Evolutionary conservation across 1,140 invertebrate genomes (phyloP).

Genomic region (Zaprionus tsacasi): DNA sequence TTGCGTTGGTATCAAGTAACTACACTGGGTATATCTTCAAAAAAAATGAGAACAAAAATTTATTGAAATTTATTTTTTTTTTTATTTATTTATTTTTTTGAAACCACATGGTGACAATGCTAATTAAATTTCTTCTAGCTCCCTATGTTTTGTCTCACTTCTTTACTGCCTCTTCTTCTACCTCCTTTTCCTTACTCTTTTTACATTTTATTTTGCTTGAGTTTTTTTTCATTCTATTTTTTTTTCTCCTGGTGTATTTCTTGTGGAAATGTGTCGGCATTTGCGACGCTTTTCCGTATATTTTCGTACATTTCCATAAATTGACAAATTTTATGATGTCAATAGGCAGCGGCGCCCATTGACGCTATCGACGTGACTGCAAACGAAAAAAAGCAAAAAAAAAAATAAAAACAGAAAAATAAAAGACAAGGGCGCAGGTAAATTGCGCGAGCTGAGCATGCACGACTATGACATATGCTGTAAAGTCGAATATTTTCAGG

Average conservation of each 20-base stretch:
- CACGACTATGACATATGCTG: neutral
- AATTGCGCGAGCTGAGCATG: neutral
- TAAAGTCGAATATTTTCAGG: neutral
- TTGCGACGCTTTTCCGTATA: conserved; percentile 20
- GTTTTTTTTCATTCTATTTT: neutral
- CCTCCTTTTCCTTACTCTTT: neutral
- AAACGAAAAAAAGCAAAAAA: neutral
- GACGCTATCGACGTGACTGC: conserved; percentile 37
- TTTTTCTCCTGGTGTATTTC: conserved; percentile 20
- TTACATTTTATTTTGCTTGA: neutral
- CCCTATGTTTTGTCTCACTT: too few relatives aligned
- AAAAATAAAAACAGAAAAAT: neutral
- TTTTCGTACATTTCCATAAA: conserved; percentile 59
- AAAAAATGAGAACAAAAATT: too few relatives aligned
- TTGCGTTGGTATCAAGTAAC: neutral
- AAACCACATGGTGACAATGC: neutral
- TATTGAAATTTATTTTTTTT: too few relatives aligned
- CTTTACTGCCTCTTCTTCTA: neutral
- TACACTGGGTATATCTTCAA: neutral
- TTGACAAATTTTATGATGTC: conserved; percentile 63
- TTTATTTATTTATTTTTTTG: neutral
- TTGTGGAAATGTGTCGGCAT: conserved; percentile 29
- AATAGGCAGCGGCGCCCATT: conserved; percentile 42
- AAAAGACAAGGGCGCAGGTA: conserved; percentile 7
- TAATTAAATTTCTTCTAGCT: neutral